A percentile compares a stretch with the other conserved stretches of the same genome.
These are phyloP conservation scores for Alethe diademata DNA, from an alignment of 2,113 vertebrate species.

Conservation along the genomic window DNA sequence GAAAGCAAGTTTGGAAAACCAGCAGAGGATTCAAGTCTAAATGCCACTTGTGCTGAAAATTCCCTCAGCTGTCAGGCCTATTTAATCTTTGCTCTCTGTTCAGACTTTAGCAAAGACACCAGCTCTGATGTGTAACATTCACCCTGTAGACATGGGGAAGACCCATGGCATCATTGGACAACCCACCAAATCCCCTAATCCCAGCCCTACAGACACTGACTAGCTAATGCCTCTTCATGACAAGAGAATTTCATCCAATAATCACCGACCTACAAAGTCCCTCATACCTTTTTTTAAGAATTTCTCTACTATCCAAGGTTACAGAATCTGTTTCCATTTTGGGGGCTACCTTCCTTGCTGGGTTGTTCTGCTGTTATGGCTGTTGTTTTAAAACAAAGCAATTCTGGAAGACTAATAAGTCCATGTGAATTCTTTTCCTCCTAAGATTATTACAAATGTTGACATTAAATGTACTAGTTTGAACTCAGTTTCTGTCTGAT, in stretches of 20 bases:
- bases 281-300: not conserved
- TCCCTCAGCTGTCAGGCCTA: conserved; percentile 16
- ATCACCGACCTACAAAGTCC: not conserved
- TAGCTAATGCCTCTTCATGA: not conserved
- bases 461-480: conserved; percentile 10
- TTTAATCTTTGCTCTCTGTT: not conserved
- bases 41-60: conserved; percentile 17
- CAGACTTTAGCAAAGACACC: not conserved
- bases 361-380: not conserved
- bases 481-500: conserved; percentile 36
- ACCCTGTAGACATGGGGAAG: not conserved
- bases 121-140: not conserved
- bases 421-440: not conserved
- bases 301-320: not conserved
- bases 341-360: not conserved
- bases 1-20: not conserved
- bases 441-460: not conserved
- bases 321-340: not conserved
- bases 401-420: not conserved
- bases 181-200: not conserved
- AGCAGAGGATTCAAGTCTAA: not conserved
- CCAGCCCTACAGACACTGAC: not conserved
- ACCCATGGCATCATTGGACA: not conserved
- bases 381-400: not conserved
- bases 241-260: not conserved